Evolutionary conservation across 2,113 vertebrate species (phyloP).

Genomic region (Phoxinus phoxinus): DNA sequence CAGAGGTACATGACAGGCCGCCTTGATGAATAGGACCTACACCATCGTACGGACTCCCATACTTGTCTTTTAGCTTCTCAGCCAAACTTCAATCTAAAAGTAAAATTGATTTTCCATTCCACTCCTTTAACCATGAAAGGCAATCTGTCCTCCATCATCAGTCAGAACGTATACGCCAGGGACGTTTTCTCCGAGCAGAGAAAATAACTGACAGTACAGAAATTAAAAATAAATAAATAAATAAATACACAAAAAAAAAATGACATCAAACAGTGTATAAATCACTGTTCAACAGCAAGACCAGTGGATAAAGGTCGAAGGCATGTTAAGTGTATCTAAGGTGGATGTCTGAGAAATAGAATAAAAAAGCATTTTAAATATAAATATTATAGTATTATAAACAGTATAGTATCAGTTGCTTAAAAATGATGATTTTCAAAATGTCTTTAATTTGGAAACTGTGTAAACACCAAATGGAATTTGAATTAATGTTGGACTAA

Average conservation of each 20-base stretch:
- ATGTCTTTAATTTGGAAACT: neutral
- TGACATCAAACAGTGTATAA: neutral
- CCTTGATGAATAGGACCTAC: slow-evolving; percentile 17
- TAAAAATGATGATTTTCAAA: neutral
- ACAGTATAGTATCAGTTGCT: neutral
- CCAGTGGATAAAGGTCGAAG: neutral
- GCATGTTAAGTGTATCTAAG: neutral
- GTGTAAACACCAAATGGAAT: neutral
- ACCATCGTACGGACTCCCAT: neutral
- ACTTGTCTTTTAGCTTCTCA: neutral
- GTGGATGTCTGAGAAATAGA: neutral
- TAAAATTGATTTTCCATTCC: slow-evolving; percentile 13
- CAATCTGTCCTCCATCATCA: slow-evolving; percentile 16
- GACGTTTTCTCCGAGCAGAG: neutral
- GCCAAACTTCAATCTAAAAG: slow-evolving; percentile 4
- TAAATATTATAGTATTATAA: neutral
- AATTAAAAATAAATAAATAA: neutral
- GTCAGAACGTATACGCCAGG: neutral
- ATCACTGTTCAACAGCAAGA: neutral
- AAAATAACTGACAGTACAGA: neutral
- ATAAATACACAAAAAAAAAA: neutral
- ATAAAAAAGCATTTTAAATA: neutral
- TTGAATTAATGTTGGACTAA: neutral
- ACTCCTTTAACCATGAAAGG: slow-evolving; percentile 8
- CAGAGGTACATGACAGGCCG: neutral